Conservation (phyloP, 2,888 invertebrate genomes). For the Tenthredo livida region DNA sequence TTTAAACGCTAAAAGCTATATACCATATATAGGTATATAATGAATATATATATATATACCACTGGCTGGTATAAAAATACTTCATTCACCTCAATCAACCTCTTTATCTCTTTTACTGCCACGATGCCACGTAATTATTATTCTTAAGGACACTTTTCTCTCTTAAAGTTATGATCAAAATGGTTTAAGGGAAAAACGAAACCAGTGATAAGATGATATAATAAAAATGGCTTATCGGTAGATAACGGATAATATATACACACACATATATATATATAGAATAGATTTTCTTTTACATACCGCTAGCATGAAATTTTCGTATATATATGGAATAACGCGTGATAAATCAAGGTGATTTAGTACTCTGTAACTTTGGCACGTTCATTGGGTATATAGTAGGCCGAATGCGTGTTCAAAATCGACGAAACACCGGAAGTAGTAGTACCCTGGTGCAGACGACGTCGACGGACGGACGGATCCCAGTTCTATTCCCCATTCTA, state of each 20-base stretch:
- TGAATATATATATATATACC: not conserved
- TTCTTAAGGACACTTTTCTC: not conserved
- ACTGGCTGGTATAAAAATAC: not conserved
- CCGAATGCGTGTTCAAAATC: slow-evolving; percentile 17
- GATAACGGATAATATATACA: not conserved
- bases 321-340: not conserved
- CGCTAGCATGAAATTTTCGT: not conserved
- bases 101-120: not conserved
- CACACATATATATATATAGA: no score
- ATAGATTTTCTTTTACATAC: not conserved
- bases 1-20: not conserved
- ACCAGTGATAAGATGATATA: not conserved
- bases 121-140: not conserved
- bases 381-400: not conserved
- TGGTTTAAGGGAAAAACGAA: not conserved
- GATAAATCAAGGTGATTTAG: slow-evolving; percentile 46
- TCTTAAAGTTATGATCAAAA: not conserved
- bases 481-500: not conserved
- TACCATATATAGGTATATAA: no score
- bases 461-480: not conserved
- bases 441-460: not conserved
- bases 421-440: slow-evolving; percentile 31
- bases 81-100: not conserved
- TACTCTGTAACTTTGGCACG: not conserved
- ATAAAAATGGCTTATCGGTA: not conserved